phyloP scores from a whole-genome alignment of 2,797 vertebrate genomes.

The Platyrinchus mystaceus region DNA sequence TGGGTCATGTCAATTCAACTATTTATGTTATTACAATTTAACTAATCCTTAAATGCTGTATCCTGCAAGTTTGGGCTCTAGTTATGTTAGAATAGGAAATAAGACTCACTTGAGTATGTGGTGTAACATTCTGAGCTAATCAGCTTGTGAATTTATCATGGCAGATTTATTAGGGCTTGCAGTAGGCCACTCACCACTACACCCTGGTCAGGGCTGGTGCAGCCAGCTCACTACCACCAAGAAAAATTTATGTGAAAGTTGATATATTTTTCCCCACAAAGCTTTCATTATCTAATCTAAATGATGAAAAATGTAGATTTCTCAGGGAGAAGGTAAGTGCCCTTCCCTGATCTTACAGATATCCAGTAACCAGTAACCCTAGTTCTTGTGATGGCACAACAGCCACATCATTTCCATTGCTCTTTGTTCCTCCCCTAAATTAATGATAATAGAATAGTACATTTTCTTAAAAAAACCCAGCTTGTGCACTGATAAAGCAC shows the following conservation, averaged over 20 bases:
- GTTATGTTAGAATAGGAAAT: not conserved
- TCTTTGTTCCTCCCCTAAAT: not conserved
- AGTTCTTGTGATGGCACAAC: not conserved
- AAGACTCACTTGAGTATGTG: not conserved
- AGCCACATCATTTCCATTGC: not conserved
- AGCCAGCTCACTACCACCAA: not conserved
- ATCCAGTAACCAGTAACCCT: not conserved
- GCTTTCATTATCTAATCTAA: not conserved
- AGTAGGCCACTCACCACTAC: fast-evolving
- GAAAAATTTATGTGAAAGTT: not conserved
- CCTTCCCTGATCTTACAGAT: not conserved
- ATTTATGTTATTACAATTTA: not conserved
- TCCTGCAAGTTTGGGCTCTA: not conserved
- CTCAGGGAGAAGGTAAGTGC: not conserved
- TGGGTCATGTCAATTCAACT: not conserved
- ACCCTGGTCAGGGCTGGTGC: not conserved
- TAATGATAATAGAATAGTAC: not conserved
- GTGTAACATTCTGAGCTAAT: not conserved
- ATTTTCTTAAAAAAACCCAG: not conserved
- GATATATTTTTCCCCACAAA: not conserved
- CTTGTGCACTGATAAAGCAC: not conserved
- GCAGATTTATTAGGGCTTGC: not conserved
- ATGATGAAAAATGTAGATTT: not conserved
- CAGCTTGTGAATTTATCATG: not conserved
- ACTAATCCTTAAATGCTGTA: not conserved